Evolutionary conservation across 35 echinoderm and acorn worm genomes (phyloP), one percentile per base, ranked within the genome.

Genomic region (Heliocidaris tuberculata): DNA sequence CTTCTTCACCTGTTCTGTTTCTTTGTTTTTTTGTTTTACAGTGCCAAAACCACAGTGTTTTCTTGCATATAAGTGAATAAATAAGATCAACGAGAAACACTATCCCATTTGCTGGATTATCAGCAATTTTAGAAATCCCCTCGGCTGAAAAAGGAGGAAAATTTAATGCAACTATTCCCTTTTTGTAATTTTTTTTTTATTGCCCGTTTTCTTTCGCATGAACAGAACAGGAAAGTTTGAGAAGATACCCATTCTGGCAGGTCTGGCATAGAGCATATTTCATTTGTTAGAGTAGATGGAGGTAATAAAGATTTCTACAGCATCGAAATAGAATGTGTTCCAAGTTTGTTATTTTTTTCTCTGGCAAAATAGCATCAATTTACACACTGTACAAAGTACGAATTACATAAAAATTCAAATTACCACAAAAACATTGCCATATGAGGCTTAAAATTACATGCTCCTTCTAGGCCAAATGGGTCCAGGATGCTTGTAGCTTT

Each of bases 331-430:
- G 27, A 78, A 78, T 78, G 65, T 78, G 50, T 4, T 93, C 50
- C 29, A 50, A 93, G 91, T 21, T 15, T 29, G 35, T 59, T 12
- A 17, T 59, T n/a, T 59, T 30, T 93, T 42, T 93, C 49, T 59
- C 91, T 93, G 91, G 91, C 91, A 95, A 95, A 95, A 94, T 96
- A 90, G 94, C 93, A 59, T 96, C 88, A 90, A 94, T 95, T 96
- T 94, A 96, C 93, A 96, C 93, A 94, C 95, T 96, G 95, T 96
- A 96, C 95, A 96, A 93, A 94, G 95, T 96, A 96, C 95, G 94
- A 96, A 96, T 96, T 88, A 91, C 93, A 92, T 96, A 93, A 59
- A 93, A 59, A 59, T 93, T 93, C 91, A 93, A 59, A 50, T 52
- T 59, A 52, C 91, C 29, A 93, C 47, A 59, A 93, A 93, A 32